phyloP scores from a whole-genome alignment of 2,888 invertebrate species.

The Ryuthela nishihirai region DNA sequence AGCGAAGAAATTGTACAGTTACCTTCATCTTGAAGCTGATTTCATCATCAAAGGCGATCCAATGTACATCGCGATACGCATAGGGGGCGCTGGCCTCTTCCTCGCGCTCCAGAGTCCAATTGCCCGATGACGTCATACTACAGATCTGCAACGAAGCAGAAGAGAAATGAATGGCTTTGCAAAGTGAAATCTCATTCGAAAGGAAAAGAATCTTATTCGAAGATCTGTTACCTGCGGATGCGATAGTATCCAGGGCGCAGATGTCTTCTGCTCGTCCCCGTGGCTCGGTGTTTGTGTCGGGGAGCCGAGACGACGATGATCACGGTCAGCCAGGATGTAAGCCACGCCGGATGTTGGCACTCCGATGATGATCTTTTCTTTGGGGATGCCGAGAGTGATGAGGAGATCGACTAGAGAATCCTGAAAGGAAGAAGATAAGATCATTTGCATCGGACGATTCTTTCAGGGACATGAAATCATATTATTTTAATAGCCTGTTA shows the following conservation, averaged over 20 bases:
- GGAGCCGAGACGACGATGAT: neutral
- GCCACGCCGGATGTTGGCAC: slow-evolving; percentile 27
- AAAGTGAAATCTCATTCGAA: no score
- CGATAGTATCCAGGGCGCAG: slow-evolving; percentile 19
- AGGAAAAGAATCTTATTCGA: no score
- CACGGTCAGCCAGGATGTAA: slow-evolving; percentile 12
- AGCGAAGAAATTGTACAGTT: no score
- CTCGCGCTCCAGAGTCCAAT: slow-evolving; percentile 32
- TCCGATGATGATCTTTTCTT: slow-evolving; percentile 27
- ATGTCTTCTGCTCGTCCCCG: no score
- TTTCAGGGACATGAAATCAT: no score
- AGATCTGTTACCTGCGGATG: slow-evolving; percentile 18
- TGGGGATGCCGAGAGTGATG: slow-evolving; percentile 17
- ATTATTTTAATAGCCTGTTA: no score
- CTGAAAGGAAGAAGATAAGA: slow-evolving; percentile 6
- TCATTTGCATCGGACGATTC: neutral
- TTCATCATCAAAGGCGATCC: slow-evolving; percentile 38
- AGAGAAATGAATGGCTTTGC: no score
- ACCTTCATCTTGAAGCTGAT: slow-evolving; percentile 23
- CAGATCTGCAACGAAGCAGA: neutral
- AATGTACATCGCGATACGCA: slow-evolving; percentile 16
- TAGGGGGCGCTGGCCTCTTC: slow-evolving; percentile 30
- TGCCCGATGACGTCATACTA: neutral
- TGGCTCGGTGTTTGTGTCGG: no score
- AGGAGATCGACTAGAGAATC: slow-evolving; percentile 34